Conservation (phyloP, 2,113 vertebrate genomes). For the Cyanistes caeruleus region DNA sequence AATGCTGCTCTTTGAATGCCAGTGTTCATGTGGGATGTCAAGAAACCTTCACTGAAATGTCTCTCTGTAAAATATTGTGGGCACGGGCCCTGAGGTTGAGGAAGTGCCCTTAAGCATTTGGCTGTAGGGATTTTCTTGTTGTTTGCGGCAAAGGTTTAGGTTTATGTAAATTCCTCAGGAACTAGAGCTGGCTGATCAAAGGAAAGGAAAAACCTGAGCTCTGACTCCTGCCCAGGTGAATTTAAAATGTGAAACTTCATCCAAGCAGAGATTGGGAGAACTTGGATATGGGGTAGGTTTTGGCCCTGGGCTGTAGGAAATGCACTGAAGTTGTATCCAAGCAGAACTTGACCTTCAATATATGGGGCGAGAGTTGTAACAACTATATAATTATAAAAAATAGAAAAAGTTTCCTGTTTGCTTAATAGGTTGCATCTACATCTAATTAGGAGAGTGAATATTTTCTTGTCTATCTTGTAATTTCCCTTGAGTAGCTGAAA, state of each 20-base stretch:
- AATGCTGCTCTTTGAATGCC: not conserved
- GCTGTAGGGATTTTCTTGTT: not conserved
- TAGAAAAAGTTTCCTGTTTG: not conserved
- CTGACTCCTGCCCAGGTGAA: not conserved
- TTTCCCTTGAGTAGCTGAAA: not conserved
- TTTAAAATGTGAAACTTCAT: not conserved
- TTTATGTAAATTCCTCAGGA: not conserved
- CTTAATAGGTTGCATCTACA: not conserved
- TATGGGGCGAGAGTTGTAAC: not conserved
- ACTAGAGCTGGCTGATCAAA: not conserved
- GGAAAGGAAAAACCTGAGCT: not conserved
- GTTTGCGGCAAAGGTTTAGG: not conserved
- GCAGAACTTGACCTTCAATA: not conserved
- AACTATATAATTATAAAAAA: not conserved
- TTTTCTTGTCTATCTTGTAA: not conserved
- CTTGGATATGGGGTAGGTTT: fast-evolving
- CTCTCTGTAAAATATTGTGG: not conserved
- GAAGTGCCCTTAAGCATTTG: not conserved
- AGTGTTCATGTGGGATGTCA: not conserved
- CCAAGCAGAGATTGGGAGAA: not conserved
- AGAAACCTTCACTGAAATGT: not conserved
- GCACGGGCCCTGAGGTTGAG: not conserved
- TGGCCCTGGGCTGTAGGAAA: not conserved
- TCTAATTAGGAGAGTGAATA: not conserved
- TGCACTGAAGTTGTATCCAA: not conserved